phyloP scores from a whole-genome alignment of 2,888 invertebrate genomes.

The Synergus itoensis region DNA sequence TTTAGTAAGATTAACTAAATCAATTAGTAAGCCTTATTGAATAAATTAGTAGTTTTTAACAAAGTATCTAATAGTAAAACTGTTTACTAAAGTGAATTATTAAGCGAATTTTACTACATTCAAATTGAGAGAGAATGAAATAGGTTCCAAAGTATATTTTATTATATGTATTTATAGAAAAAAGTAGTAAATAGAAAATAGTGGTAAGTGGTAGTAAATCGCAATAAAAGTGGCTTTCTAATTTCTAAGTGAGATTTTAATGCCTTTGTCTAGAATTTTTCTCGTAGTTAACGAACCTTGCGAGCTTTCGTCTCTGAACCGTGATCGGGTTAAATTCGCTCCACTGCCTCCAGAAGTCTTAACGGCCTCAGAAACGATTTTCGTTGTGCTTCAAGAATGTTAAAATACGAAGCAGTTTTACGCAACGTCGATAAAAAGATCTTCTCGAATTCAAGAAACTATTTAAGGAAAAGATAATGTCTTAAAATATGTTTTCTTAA shows the following conservation, averaged over 20 bases:
- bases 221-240: background rate
- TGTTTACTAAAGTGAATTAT: no score
- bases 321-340: conserved; percentile 50
- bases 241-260: conserved; percentile 17
- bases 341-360: conserved; percentile 37
- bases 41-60: no score
- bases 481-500: background rate
- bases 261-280: conserved; percentile 13
- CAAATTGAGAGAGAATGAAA: no score
- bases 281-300: conserved; percentile 51
- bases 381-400: conserved; percentile 13
- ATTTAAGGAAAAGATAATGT: background rate
- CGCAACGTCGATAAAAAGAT: background rate
- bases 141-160: no score
- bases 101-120: no score
- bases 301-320: conserved; percentile 52
- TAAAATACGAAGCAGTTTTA: background rate
- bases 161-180: no score
- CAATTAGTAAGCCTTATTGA: no score
- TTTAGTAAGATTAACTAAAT: no score
- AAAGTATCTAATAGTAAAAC: no score
- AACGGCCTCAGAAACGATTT: conserved; percentile 30
- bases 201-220: background rate
- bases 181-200: no score
- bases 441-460: background rate